Evolutionary conservation across 2,888 invertebrate genomes (phyloP).

Genomic region (Lepidochrysops patricia): DNA sequence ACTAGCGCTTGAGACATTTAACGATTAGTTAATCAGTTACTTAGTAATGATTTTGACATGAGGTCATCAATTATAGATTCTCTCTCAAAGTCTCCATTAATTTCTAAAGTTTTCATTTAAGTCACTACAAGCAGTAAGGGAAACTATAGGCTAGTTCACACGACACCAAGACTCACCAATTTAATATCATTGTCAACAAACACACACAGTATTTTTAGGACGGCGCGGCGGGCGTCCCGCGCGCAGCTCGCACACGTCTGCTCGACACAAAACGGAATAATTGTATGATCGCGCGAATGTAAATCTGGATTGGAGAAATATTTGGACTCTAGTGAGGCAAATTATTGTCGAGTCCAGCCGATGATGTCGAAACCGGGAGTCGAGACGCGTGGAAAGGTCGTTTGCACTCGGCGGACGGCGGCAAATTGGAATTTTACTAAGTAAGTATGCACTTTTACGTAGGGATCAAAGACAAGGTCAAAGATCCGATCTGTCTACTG

Average conservation of each 20-base stretch:
- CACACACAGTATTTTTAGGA: conserved; percentile 32
- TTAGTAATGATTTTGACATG: too few species aligned
- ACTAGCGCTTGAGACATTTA: too few species aligned
- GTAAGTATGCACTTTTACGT: too few species aligned
- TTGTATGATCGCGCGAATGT: conserved; percentile 40
- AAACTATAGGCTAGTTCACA: neutral
- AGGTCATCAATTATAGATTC: too few species aligned
- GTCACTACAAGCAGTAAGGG: too few species aligned
- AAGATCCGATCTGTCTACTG: too few species aligned
- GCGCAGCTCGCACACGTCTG: conserved; percentile 41
- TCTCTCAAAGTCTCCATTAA: too few species aligned
- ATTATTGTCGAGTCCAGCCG: conserved; percentile 23
- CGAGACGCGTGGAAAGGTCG: neutral
- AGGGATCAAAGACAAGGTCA: too few species aligned
- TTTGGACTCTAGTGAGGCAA: conserved; percentile 44
- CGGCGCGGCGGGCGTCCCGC: conserved; percentile 35
- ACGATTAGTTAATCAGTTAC: too few species aligned
- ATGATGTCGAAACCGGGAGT: neutral
- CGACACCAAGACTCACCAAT: conserved; percentile 44
- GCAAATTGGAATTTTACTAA: too few species aligned
- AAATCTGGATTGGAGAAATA: conserved; percentile 56
- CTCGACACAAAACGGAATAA: conserved; percentile 24
- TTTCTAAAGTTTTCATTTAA: too few species aligned
- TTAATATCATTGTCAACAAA: conserved; percentile 52
- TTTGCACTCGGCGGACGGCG: neutral